These are phyloP conservation scores for Columbina picui DNA, from an alignment of 2,113 vertebrate genomes.

Conservation along the genomic window DNA sequence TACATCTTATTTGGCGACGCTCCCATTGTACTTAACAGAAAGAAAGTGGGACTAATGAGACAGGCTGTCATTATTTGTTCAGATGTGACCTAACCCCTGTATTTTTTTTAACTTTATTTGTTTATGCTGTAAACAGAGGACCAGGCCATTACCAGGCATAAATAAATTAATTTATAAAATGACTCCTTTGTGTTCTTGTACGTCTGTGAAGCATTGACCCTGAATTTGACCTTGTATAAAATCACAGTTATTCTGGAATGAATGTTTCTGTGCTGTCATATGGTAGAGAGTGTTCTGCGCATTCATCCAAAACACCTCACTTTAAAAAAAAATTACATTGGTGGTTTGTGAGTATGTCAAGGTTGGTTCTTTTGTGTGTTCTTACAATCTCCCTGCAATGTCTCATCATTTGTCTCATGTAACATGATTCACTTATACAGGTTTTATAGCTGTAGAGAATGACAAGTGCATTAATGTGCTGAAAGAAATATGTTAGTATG, in stretches of 20 bases:
- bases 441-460: conserved; percentile 19
- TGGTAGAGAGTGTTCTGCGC: background rate
- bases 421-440: conserved; percentile 6
- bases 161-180: background rate
- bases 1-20: background rate
- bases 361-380: background rate
- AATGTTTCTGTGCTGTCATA: background rate
- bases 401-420: conserved; percentile 19
- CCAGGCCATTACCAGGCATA: background rate
- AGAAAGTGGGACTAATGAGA: background rate
- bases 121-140: background rate
- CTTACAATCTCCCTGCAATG: background rate
- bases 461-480: conserved; percentile 5
- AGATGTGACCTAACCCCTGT: background rate
- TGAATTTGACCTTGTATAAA: background rate
- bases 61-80: background rate
- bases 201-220: background rate
- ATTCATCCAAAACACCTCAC: background rate
- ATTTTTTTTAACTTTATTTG: background rate
- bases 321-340: background rate
- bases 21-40: background rate
- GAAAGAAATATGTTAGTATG: conserved; percentile 22
- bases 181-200: background rate
- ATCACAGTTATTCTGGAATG: background rate
- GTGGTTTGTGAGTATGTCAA: background rate